Conservation (phyloP, 1,140 invertebrate genomes). For the Drosophila bocki region DNA sequence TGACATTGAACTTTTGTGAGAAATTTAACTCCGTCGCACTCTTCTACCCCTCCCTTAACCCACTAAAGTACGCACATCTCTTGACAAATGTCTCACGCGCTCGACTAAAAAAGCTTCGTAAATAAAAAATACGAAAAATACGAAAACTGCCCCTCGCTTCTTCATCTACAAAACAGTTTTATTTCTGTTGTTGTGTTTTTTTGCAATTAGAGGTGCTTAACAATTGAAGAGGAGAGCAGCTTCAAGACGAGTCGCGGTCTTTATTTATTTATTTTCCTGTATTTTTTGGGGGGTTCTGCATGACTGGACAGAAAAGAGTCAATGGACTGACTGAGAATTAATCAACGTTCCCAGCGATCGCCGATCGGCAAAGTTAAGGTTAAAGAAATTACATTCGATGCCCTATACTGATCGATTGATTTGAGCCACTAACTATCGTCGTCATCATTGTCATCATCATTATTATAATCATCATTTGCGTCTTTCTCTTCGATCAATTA, state of each 20-base stretch:
- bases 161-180: conserved; percentile 34
- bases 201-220: conserved; percentile 49
- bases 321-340: conserved; percentile 52
- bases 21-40: conserved; percentile 13
- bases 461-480: conserved; percentile 18
- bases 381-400: conserved; percentile 57
- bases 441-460: conserved; percentile 9
- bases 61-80: conserved; percentile 31
- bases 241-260: conserved; percentile 18
- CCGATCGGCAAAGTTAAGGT: conserved; percentile 44
- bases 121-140: background rate
- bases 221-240: conserved; percentile 39
- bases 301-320: conserved; percentile 54
- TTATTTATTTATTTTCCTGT: conserved; percentile 43
- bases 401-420: conserved; percentile 51
- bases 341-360: conserved; percentile 33
- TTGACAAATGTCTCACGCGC: conserved; percentile 49
- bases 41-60: background rate
- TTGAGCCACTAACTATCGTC: conserved; percentile 27
- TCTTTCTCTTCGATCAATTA: conserved; percentile 50
- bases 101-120: conserved; percentile 25
- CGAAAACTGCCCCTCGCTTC: conserved; percentile 8
- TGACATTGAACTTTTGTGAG: conserved; percentile 56
- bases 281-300: conserved; percentile 46
- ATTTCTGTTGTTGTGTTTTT: conserved; percentile 23